Base-by-base conservation (phyloP, 2,888 invertebrate genomes). In the Microctonus brassicae region DNA sequence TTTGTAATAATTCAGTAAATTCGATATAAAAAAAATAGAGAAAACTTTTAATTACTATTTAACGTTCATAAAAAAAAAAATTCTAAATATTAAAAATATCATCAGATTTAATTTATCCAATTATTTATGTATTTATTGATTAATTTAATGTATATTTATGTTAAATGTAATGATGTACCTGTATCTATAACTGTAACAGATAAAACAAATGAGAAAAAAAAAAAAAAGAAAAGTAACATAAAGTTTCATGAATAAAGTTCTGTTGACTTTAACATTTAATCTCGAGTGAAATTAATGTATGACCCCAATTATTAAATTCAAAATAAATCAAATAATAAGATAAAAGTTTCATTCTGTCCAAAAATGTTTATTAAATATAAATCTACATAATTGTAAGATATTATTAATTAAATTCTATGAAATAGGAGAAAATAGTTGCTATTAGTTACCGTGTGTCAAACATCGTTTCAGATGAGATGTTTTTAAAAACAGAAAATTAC, bases 71-170 rank as follows among this genome's bases (percentile, higher is more conserved):
- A 39, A 10, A n/a, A 47, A 7, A 9, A 5, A 17, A 9, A n/a
- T 7, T 5, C 1, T 6, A n/a, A 2, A 17, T 47, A 7, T 47
- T n/a, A 17, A 39, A 22, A 55, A 24, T 6, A 55, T 26, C 55
- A 55, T 4, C 3, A 13, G 13, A 26, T 24, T 55, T 24, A 11
- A 24, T 55, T 26, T 5, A 24, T 55, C 22, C 24, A n/a, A n/a
- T n/a, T 24, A 55, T 55, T 55, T 55, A 55, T 55, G 13, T 55
- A 55, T 55, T 55, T 55, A 55, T 55, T 55, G 26, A 55, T 26
- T 2, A 55, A 55, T 1, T 26, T 24, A 55, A 3, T 22, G 13
- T 22, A 55, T 55, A 24, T n/a, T 47, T 55, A 55, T 55, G 22
- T 55, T 9, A 55, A 24, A 55, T 55, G 22, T 55, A 22, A 55